Evolutionary conservation across 1,140 invertebrate genomes (phyloP), one percentile per base, ranked within the genome.

Genomic region (Drosophila kikkawai): DNA sequence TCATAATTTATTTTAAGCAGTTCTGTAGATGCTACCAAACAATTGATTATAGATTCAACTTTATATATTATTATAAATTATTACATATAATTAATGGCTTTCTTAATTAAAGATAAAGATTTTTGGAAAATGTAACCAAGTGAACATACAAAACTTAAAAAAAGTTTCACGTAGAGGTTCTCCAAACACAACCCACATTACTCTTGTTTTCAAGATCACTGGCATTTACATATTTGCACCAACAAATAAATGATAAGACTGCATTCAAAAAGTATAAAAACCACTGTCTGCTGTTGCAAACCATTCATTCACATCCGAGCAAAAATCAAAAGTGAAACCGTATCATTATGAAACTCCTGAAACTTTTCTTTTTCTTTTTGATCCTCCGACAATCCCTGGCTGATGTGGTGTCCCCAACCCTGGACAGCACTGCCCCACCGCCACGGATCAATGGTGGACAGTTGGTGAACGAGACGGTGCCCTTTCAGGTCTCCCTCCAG

Each of bases 401-500:
- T 4, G 59, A 59, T 3, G 19, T 29, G 22, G 44, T 13, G 29
- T 34, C 12, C 4, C 36, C 44, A 3, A 19, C 8, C n/a, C 6
- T 12, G 29, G 50, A 51, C 29, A 51, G 5, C 9, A 6, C 50
- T 34, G 29, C 2, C 0, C 63, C 71, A 11, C 29, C 71, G 9
- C 22, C 34, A 0, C 80, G 91, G 19, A 81, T 93, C 15, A 91
- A 92, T 58, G 92, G 92, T 5, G 92, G 92, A 0, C 80, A 85
- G 19, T 15, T 44, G 37, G 86, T 85, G 37, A 83, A 79, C 15
- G 51, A 88, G 32, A 59, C 82, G 32, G 84, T 92, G 47, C 92
- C 91, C 7, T 93, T 88, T 70, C 91, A 92, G 64, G 71, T 93
- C 3, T 92, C 92, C 7, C 37, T 93, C 55, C 92, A 93, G 61